Base-by-base conservation (phyloP, 2,888 invertebrate genomes). In the Drosophila greeni region DNA sequence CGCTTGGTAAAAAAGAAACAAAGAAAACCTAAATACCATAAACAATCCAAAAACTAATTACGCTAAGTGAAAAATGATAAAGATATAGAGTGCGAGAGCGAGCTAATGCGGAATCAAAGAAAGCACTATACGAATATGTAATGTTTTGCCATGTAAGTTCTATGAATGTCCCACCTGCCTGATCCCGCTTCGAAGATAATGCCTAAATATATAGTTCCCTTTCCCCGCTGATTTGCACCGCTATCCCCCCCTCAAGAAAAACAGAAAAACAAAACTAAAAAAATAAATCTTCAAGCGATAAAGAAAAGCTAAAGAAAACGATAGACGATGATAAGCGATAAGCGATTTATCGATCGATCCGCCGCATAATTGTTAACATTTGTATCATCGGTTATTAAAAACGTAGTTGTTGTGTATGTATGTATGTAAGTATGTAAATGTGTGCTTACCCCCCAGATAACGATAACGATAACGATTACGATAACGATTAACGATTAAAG, bases 341-440 rank as follows among this genome's bases (percentile, higher is more conserved):
- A 34, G 53, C 56, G 64, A 53, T 52, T 57, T 48, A 58, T 66
- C 65, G 73, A 60, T 70, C 64, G 78, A 75, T 75, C 82, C 84
- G 84, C 84, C 74, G 79, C 79, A 82, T 79, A 82, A 82, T 84
- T 79, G 79, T 79, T 79, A 79, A 82, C 79, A 82, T 70, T 83
- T 76, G 79, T 79, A 70, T 70, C 70, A 70, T 70, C 70, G 82
- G 79, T 79, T 79, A 79, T 82, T 77, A 60, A 61, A 82, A 61
- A 82, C 68, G 84, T 79, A 79, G 79, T 84, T 79, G 79, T 79
- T 79, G 79, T 79, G 84, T 79, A 84, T 84, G 82, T 79, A 84
- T 79, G 84, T 84, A 71, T 76, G 80, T 80, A 76, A 74, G 76
- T 73, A 74, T 73, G 72, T 71, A 81, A 79, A 64, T 76, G 75